Base-by-base conservation (phyloP, 2,113 vertebrate genomes). In the Xiphophorus maculatus region DNA sequence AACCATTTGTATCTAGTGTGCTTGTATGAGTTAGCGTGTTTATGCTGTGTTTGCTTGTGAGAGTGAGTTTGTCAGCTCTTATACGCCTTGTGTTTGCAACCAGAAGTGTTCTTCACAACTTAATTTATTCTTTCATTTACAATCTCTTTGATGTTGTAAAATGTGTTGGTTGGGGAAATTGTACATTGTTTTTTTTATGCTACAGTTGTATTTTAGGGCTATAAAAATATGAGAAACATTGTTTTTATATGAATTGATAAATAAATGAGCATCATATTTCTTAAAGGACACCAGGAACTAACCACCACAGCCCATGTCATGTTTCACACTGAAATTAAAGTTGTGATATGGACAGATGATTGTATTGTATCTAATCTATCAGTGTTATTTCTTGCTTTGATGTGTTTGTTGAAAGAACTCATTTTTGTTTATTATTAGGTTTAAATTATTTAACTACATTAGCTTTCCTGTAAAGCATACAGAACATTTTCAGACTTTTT, bases 121-220 rank as follows among this genome's bases (percentile, higher is more conserved):
- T 87, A 82, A 93, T 91, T 94, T 94, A 93, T 93, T 92, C 92
- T 95, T 95, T 93, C 93, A 76, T 94, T 95, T 90, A 90, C 79
- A 93, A 90, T 94, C 54, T 80, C 78, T 92, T 63, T 63, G 84
- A 54, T 92, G 84, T 90, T 88, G 83, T 89, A 80, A 85, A 42
- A 69, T 70, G 33, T 42, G 70, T 81, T 90, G 88, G 22, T 6
- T 87, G 90, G 60, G 90, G 22, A 15, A 77, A 83, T 87, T 95
- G 89, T 94, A 88, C 71, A 94, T 90, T 92, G 25, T 84, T 80
- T 90, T 91, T 88, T 72, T 12, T 68, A 88, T 95, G 91, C 94
- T 85, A 91, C 93, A 95, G 94, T 89, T 93, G 86, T 91, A 94
- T 84, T 93, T 92, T 94, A 95, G 86, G 87, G 91, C 72, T 90